A percentile compares a stretch with the other conserved stretches of the same genome.
Evolutionary conservation across 2,888 invertebrate genomes (phyloP).

Genomic region (Eulithis testata): DNA sequence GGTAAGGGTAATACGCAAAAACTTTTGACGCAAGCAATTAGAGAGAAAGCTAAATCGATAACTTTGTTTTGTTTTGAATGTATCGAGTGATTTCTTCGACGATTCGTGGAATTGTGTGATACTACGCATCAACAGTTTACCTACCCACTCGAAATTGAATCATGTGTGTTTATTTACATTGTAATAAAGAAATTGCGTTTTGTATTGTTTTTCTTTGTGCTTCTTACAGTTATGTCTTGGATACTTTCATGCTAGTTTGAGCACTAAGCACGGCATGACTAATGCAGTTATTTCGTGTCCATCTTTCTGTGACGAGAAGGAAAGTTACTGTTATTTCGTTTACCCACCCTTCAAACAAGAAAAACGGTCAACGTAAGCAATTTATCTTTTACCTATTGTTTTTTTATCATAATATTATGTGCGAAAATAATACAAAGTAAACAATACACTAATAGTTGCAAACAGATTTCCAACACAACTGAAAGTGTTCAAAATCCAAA

Average conservation of each 20-base stretch:
- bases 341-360: conserved; percentile 16
- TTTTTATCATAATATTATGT: background rate
- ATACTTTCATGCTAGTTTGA: conserved; percentile 14
- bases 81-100: background rate
- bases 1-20: conserved; percentile 18
- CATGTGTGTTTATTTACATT: conserved; percentile 1
- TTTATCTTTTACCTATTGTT: too few relatives aligned
- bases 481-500: conserved; percentile 8
- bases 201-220: conserved; percentile 1
- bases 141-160: background rate
- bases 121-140: background rate
- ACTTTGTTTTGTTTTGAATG: background rate
- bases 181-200: conserved; percentile 2
- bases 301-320: conserved; percentile 25
- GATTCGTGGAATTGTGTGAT: background rate
- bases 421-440: background rate
- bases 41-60: conserved; percentile 12
- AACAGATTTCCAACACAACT: conserved; percentile 15
- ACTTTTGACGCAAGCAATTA: conserved; percentile 18
- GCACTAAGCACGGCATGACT: conserved; percentile 24
- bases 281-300: conserved; percentile 18
- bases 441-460: conserved; percentile 9
- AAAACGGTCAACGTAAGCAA: background rate
- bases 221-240: conserved; percentile 9
- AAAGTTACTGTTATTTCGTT: conserved; percentile 13